Evolutionary conservation across 2,113 vertebrate genomes (phyloP), one percentile per base, ranked within the genome.

Genomic region (Steatornis caripensis): DNA sequence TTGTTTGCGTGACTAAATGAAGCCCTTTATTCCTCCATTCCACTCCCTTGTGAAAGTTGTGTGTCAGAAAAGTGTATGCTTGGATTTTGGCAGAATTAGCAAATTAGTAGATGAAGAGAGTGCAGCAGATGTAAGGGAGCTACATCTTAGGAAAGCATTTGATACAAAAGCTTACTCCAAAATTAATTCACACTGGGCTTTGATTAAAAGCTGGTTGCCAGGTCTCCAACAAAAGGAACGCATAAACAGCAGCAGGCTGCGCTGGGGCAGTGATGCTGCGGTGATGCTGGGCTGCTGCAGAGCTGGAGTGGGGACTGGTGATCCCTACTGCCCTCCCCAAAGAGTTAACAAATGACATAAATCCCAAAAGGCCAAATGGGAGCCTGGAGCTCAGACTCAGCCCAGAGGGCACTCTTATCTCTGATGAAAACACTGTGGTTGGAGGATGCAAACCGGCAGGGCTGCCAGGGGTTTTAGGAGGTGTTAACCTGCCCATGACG

Each of bases 131-230:
- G 78, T 85, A 75, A 30, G 11, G 11, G 2, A 84, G 89, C 77
- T 90, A 36, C 77, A 26, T 95, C 96, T 87, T 85, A 95, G 94
- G 84, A 65, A 94, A 91, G 74, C 5, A 0, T 26, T 94, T 9
- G 0, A 29, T 72, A 92, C 77, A 95, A 94, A 92, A 87, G 69
- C 90, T 89, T 34, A 61, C 88, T 94, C 84, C 87, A 65, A 69
- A 97, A 95, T 87, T 79, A 84, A 92, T 92, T 93, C 69, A 34
- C 77, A 29, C 54, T 46, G 43, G 86, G 86, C 65, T 85, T 4
- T 5, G n/a, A 89, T 91, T 87, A 84, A 93, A 86, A 95, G 89
- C 90, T 32, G 57, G 72, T 95, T 94, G 84, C 84, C 94, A 93
- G 89, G 57, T 84, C 95, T 93, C 53, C 57, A 68, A 65, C 72